phyloP scores from a whole-genome alignment of 2,888 invertebrate species.

The Cephus sareptanus region DNA sequence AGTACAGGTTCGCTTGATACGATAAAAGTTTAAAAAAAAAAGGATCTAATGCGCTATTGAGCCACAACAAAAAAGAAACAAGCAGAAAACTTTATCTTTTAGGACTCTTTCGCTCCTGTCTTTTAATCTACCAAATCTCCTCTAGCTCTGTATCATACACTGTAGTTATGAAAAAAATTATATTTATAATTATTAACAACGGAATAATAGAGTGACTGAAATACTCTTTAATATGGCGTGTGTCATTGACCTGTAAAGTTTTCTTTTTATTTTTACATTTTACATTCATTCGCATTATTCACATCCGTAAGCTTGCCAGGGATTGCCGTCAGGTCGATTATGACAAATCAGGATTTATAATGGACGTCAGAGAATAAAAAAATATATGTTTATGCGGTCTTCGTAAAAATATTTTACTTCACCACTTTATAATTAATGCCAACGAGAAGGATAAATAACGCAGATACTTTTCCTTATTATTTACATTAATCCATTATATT shows the following conservation, averaged over 20 bases:
- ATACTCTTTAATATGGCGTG: constrained; percentile 13
- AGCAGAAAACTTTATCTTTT: neutral
- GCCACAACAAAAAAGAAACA: constrained; percentile 1
- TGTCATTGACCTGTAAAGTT: constrained; percentile 7
- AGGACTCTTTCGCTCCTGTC: neutral
- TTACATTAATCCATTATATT: neutral
- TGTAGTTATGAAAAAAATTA: constrained; percentile 57
- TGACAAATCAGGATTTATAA: neutral
- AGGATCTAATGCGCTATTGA: constrained; percentile 17
- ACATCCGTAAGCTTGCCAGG: neutral
- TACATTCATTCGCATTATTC: neutral
- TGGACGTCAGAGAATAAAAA: neutral
- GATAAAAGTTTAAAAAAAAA: constrained; percentile 5
- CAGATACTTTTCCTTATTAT: neutral
- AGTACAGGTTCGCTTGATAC: constrained; percentile 15
- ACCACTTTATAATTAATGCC: neutral
- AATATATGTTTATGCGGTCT: neutral
- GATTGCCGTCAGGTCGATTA: neutral
- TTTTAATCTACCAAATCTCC: neutral
- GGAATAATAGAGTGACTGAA: constrained; percentile 30
- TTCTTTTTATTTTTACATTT: constrained; percentile 2
- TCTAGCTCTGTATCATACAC: constrained; percentile 51
- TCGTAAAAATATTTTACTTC: neutral
- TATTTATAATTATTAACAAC: constrained; percentile 56
- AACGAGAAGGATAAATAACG: neutral